Percentiles rank a stretch among this genome's conserved stretches.
These are phyloP conservation scores for Drosophila truncata DNA, from an alignment of 1,140 invertebrate genomes.

Conservation along the genomic window DNA sequence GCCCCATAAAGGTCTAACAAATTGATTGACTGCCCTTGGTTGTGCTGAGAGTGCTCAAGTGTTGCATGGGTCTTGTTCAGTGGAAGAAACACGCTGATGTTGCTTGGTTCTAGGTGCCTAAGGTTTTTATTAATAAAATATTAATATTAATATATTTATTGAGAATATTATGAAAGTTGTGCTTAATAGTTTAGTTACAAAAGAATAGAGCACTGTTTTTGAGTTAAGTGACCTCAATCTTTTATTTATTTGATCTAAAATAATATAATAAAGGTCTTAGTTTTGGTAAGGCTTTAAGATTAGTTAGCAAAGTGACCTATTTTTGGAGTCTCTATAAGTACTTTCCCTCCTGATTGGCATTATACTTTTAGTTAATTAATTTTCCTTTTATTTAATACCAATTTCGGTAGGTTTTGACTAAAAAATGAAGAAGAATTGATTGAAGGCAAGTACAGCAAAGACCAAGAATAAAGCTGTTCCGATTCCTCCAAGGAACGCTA, in stretches of 20 bases:
- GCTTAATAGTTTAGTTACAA: background rate
- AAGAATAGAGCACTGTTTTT: background rate
- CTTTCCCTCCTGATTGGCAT: background rate
- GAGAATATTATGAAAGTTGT: background rate
- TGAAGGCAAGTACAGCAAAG: too few species aligned
- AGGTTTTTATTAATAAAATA: background rate
- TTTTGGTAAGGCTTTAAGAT: background rate
- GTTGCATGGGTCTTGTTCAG: background rate
- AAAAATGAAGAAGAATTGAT: too few species aligned
- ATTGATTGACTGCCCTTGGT: conserved; percentile 33
- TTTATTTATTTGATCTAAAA: background rate
- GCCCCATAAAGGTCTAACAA: conserved; percentile 13
- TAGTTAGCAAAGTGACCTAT: background rate
- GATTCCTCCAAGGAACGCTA: too few species aligned
- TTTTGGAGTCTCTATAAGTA: background rate
- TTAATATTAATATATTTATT: background rate
- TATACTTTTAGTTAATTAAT: background rate
- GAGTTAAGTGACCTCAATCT: background rate
- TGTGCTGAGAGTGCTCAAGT: background rate
- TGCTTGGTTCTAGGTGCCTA: background rate
- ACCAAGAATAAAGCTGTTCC: too few species aligned
- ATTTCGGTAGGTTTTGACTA: too few species aligned
- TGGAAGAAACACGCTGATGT: background rate
- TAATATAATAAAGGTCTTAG: background rate
- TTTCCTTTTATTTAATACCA: background rate